A percentile compares a stretch with the other conserved stretches of the same genome.
phyloP scores from a whole-genome alignment of 1,140 invertebrate species.

The Orchestia grillus region DNA sequence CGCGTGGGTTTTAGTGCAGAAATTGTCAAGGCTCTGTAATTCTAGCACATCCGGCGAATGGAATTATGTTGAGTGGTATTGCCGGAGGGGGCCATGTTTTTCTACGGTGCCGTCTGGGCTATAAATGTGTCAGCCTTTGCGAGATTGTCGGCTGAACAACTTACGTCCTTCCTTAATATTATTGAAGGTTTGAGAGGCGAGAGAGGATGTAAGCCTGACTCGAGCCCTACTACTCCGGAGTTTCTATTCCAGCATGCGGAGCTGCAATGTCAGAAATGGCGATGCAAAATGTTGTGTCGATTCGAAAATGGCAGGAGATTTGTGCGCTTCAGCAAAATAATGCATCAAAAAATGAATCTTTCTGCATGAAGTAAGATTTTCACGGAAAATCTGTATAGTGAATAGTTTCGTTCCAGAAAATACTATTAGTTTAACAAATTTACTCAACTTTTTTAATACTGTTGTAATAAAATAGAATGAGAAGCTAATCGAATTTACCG shows the following conservation, averaged over 20 bases:
- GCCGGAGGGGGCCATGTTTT: not conserved
- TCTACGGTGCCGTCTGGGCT: not conserved
- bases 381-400: not conserved
- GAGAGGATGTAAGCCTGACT: not conserved
- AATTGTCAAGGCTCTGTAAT: conserved; percentile 26
- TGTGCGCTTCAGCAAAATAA: not conserved
- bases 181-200: not conserved
- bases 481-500: too few species aligned
- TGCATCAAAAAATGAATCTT: not conserved
- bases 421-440: too few species aligned
- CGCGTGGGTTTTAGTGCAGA: not conserved
- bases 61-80: conserved; percentile 30
- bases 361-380: not conserved
- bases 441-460: too few species aligned
- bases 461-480: too few species aligned
- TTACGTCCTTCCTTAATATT: conserved; percentile 1
- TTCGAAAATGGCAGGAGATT: not conserved
- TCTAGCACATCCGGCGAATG: conserved; percentile 2
- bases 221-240: not conserved
- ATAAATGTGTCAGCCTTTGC: conserved; percentile 7
- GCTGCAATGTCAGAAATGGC: not conserved
- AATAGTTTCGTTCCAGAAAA: too few species aligned
- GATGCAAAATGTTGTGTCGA: not conserved
- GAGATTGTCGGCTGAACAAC: conserved; percentile 6
- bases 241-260: not conserved